Conservation (phyloP, 2,888 invertebrate genomes). For the Erebia ligea region DNA sequence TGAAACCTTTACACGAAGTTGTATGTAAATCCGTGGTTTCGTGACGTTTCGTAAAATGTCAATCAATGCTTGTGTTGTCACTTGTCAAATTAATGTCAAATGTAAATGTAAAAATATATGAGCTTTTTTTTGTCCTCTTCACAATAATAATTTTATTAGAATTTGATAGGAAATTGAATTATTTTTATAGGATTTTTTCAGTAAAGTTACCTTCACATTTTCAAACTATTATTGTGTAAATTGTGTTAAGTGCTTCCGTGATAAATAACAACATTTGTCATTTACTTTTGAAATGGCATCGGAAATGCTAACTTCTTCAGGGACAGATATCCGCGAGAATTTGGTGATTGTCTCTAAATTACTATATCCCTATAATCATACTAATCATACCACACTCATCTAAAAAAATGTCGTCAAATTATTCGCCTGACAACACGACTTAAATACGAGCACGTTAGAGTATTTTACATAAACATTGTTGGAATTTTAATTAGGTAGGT, state of each 20-base stretch:
- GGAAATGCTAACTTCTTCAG: constrained; percentile 59
- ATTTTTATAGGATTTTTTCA: constrained; percentile 4
- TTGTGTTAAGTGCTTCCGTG: not conserved
- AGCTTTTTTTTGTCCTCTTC: too few relatives aligned
- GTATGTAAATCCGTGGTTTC: too few relatives aligned
- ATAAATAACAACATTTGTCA: not conserved
- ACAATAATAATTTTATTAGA: not conserved
- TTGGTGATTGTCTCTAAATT: constrained; percentile 59
- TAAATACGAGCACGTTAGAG: not conserved
- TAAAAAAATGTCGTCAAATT: too few relatives aligned
- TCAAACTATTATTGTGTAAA: not conserved
- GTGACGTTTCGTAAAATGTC: not conserved
- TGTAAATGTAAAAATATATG: not conserved
- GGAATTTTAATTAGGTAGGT: not conserved
- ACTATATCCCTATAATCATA: not conserved
- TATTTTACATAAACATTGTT: not conserved
- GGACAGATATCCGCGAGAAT: constrained; percentile 71
- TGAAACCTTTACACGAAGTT: too few relatives aligned
- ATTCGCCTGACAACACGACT: not conserved
- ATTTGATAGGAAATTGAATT: not conserved
- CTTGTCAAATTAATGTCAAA: not conserved
- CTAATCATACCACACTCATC: not conserved
- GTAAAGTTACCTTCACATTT: not conserved
- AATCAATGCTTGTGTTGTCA: not conserved
- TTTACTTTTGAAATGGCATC: constrained; percentile 57